A percentile compares a stretch with the other conserved stretches of the same genome.
Conservation (phyloP, 1,140 invertebrate genomes). For the Dufourea novaeangliae region DNA sequence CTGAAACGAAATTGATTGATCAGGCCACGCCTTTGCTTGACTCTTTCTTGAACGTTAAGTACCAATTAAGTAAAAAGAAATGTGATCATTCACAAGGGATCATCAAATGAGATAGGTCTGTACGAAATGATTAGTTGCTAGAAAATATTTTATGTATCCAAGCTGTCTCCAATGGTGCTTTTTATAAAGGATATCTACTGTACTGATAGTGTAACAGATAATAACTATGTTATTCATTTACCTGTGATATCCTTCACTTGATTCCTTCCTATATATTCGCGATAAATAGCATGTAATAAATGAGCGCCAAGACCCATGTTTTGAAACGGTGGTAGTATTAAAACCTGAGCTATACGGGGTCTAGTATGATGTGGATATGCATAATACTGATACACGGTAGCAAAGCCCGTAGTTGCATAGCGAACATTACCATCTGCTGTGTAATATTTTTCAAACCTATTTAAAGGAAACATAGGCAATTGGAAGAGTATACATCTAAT, state of each 20-base stretch:
- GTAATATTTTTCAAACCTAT: conserved; percentile 92
- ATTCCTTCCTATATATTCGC: conserved; percentile 85
- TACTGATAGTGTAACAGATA: neutral
- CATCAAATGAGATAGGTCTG: neutral
- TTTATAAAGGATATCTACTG: no score
- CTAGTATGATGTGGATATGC: conserved; percentile 93
- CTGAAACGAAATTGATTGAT: conserved; percentile 41
- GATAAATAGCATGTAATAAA: conserved; percentile 90
- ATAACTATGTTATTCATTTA: conserved; percentile 74
- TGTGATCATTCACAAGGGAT: neutral
- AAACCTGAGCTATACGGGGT: conserved; percentile 95
- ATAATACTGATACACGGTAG: conserved; percentile 97
- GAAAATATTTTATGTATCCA: neutral
- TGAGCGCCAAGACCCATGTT: conserved; percentile 91
- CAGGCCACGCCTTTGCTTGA: neutral
- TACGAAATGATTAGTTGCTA: neutral
- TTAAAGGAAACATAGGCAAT: conserved; percentile 54
- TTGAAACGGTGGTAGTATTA: conserved; percentile 95
- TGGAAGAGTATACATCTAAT: conserved; percentile 25
- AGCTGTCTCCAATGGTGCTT: neutral
- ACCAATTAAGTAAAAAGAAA: neutral
- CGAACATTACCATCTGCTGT: conserved; percentile 83
- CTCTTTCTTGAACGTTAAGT: conserved; percentile 11
- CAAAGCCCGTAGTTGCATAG: conserved; percentile 93
- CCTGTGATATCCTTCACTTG: conserved; percentile 94